Evolutionary conservation across 1,140 invertebrate genomes (phyloP).

Genomic region (Sitodiplosis mosellana): DNA sequence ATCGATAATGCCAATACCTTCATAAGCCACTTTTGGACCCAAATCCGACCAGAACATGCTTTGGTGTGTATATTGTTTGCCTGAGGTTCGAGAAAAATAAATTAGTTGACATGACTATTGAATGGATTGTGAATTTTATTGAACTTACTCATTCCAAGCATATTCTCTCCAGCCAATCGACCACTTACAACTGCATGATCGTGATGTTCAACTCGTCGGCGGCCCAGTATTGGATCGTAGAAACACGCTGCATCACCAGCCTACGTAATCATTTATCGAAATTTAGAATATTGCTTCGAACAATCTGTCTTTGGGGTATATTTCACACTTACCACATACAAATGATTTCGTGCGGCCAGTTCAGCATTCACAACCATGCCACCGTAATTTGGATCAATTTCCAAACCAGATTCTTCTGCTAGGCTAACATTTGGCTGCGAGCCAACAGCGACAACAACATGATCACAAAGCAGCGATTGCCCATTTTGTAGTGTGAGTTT

Average conservation of each 20-base stretch:
- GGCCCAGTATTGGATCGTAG: conserved; percentile 68
- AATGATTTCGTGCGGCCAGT: conserved; percentile 64
- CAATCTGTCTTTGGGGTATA: neutral
- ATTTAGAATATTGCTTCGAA: too few relatives aligned
- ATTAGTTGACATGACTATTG: neutral
- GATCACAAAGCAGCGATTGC: conserved; percentile 35
- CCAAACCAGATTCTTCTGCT: conserved; percentile 54
- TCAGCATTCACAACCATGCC: conserved; percentile 87
- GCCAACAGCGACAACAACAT: conserved; percentile 67
- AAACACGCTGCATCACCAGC: conserved; percentile 87
- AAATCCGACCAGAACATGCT: conserved; percentile 93
- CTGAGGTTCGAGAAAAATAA: conserved; percentile 14
- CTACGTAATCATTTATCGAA: too few relatives aligned
- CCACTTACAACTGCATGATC: conserved; percentile 90
- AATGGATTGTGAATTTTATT: neutral
- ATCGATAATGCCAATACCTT: conserved; percentile 85
- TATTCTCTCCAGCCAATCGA: conserved; percentile 85
- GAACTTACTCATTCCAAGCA: conserved; percentile 56
- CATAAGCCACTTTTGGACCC: conserved; percentile 75
- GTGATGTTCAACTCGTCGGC: conserved; percentile 78
- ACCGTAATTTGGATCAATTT: conserved; percentile 62
- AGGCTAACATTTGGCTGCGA: conserved; percentile 67
- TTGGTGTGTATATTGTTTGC: conserved; percentile 72
- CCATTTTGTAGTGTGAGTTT: conserved; percentile 46
- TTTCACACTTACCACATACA: conserved; percentile 55